Conservation (phyloP, 2,888 invertebrate genomes). For the Orgyia antiqua region DNA sequence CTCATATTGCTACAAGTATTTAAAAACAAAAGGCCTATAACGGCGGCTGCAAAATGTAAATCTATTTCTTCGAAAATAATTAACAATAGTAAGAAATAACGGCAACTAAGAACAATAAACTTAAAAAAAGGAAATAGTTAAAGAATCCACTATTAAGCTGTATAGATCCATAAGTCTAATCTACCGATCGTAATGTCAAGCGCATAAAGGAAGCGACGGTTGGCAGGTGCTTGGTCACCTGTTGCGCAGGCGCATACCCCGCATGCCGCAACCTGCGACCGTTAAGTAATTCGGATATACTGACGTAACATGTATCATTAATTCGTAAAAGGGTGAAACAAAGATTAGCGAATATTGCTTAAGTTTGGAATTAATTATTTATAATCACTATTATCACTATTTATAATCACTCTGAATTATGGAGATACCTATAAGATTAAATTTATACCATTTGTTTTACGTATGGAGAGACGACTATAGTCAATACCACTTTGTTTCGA, state of each 20-base stretch:
- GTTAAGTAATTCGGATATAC: conserved; percentile 52
- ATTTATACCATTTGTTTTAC: too few relatives aligned
- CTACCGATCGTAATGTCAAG: conserved; percentile 64
- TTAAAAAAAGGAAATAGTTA: conserved; percentile 7
- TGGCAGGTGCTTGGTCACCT: conserved; percentile 72
- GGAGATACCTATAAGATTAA: too few relatives aligned
- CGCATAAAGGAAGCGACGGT: conserved; percentile 60
- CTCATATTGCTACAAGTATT: too few relatives aligned
- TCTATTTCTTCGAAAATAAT: conserved; percentile 2
- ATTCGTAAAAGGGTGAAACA: conserved; percentile 23
- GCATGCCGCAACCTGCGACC: conserved; percentile 37
- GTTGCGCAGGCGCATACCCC: conserved; percentile 34
- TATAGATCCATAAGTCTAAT: conserved; percentile 45
- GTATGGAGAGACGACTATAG: too few relatives aligned
- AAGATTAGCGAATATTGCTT: conserved; percentile 8
- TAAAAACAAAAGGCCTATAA: too few relatives aligned
- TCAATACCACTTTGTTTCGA: too few relatives aligned
- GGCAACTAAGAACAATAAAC: conserved; percentile 9
- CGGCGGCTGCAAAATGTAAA: conserved; percentile 1
- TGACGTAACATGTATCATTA: conserved; percentile 41
- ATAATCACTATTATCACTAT: background rate
- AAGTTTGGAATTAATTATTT: background rate
- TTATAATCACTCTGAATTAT: too few relatives aligned
- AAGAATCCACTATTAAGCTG: conserved; percentile 21
- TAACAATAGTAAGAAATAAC: conserved; percentile 3